phyloP scores from a whole-genome alignment of 2,113 vertebrate species.

The Ovibos moschatus region DNA sequence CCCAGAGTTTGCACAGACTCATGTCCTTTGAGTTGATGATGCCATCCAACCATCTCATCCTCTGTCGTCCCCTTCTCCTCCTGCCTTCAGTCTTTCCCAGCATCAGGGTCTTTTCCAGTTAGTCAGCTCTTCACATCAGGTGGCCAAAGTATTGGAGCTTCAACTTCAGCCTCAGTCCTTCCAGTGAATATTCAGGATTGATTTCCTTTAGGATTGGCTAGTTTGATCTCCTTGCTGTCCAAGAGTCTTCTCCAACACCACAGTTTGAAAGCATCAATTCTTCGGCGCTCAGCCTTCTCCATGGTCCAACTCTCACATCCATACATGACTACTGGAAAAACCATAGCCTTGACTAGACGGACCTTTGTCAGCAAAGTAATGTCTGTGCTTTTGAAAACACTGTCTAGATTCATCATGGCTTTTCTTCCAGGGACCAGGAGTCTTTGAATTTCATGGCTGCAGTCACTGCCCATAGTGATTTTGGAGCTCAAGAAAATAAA shows the following conservation, averaged over 20 bases:
- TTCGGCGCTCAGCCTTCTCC: neutral
- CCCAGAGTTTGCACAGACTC: neutral
- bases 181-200: neutral
- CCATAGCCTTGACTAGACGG: neutral
- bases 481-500: neutral
- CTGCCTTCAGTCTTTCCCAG: neutral
- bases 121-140: neutral
- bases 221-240: neutral
- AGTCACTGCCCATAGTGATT: neutral
- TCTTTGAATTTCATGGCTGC: neutral
- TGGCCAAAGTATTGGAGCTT: neutral
- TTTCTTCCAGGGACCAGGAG: neutral
- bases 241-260: neutral
- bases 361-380: neutral
- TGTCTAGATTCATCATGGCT: neutral
- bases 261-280: neutral
- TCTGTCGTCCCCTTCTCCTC: neutral
- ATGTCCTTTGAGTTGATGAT: fast-evolving
- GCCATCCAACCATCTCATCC: neutral
- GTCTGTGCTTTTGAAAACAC: neutral
- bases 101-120: neutral
- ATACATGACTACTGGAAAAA: neutral
- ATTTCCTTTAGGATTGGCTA: neutral
- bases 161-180: neutral
- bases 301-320: neutral